These are phyloP conservation scores for Rhyacophila brunnea DNA, from an alignment of 1,140 invertebrate genomes.

Conservation along the genomic window DNA sequence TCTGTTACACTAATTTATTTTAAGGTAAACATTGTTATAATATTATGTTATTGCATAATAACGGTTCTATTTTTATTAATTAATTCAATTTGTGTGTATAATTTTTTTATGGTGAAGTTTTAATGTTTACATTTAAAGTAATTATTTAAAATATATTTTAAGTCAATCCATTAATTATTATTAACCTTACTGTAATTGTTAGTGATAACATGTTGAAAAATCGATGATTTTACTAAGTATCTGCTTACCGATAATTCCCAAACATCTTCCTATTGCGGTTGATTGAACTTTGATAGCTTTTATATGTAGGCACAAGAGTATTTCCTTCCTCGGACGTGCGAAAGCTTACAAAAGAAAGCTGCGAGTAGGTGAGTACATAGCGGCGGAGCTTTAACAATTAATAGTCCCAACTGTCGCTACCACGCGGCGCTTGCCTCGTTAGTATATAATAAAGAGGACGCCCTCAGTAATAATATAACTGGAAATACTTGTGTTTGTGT, in stretches of 20 bases:
- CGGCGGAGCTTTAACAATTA: conserved; percentile 29
- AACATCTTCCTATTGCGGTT: conserved; percentile 4
- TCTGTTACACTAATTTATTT: no score
- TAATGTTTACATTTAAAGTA: no score
- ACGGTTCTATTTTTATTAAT: no score
- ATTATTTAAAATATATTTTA: no score
- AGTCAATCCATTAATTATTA: no score
- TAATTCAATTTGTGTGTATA: no score
- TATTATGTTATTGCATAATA: no score
- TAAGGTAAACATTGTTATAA: no score
- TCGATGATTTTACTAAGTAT: no score
- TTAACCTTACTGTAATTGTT: no score
- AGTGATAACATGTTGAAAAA: no score
- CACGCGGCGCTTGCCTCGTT: conserved; percentile 29
- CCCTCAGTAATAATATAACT: conserved; percentile 18
- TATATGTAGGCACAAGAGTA: not conserved
- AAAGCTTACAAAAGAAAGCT: conserved; percentile 7
- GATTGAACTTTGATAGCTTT: conserved; percentile 20
- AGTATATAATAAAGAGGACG: conserved; percentile 25
- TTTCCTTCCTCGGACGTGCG: not conserved
- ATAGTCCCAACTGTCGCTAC: conserved; percentile 33
- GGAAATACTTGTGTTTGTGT: not conserved
- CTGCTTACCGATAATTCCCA: not conserved
- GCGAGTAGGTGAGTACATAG: not conserved
- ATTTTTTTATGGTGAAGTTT: no score